A percentile compares a stretch with the other conserved stretches of the same genome.
Conservation (phyloP, 2,888 invertebrate species). For the Aphrophora alni region DNA sequence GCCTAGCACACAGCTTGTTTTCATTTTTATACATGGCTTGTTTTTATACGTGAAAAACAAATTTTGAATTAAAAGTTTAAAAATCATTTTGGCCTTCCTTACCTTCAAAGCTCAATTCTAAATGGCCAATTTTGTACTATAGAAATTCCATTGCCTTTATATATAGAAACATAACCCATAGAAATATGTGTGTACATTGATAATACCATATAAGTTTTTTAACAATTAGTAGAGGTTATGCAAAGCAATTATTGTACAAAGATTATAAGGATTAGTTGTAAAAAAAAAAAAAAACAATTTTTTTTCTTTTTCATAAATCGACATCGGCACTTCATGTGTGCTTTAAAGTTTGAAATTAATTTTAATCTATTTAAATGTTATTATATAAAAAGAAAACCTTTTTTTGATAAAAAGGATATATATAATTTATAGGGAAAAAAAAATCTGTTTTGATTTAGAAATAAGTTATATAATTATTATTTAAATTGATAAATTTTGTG, state of each 20-base stretch:
- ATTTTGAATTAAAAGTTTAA: background rate
- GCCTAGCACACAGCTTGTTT: background rate
- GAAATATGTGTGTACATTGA: background rate
- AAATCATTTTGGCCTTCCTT: background rate
- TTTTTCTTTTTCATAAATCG: background rate
- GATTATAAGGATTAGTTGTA: background rate
- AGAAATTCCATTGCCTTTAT: conserved; percentile 32
- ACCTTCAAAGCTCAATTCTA: conserved; percentile 31
- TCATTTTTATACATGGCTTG: background rate
- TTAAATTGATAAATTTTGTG: background rate
- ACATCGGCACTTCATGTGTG: background rate
- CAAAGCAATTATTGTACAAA: conserved; percentile 3
- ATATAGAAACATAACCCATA: background rate
- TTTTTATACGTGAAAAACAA: background rate
- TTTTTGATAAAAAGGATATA: background rate
- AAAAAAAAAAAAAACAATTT: background rate
- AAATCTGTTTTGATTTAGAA: background rate
- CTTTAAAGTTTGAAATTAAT: background rate
- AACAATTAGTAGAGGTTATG: background rate
- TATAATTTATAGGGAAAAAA: background rate
- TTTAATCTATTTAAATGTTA: background rate
- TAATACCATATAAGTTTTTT: background rate
- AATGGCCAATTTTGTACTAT: conserved; percentile 33
- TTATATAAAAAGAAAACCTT: background rate
- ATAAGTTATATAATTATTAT: background rate